Conservation (phyloP, 23 tunicate genomes). For the Aplidium turbinatum region DNA sequence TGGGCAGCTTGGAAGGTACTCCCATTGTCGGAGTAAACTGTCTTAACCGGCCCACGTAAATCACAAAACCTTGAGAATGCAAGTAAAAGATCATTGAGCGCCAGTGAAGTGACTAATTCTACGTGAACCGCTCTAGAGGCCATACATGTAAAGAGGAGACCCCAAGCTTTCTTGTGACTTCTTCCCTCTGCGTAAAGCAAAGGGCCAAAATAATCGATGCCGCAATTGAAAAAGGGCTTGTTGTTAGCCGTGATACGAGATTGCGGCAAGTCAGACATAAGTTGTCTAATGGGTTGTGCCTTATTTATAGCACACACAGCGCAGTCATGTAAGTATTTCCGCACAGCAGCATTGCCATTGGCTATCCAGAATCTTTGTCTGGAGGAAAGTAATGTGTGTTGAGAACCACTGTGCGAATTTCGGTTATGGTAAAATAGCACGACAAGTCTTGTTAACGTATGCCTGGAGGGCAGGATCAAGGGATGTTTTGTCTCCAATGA, state of each 20-base stretch:
- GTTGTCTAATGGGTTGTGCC: conserved; percentile 12
- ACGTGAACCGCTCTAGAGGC: neutral
- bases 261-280: conserved; percentile 12
- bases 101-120: conserved; percentile 7
- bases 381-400: neutral
- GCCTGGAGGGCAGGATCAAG: neutral
- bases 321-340: neutral
- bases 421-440: neutral
- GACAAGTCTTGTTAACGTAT: conserved; percentile 8
- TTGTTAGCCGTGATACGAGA: neutral
- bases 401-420: neutral
- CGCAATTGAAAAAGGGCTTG: conserved; percentile 6
- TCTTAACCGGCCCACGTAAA: conserved; percentile 9
- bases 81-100: neutral
- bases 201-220: conserved; percentile 22
- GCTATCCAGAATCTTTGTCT: conserved; percentile 10
- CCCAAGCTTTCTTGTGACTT: conserved; percentile 23
- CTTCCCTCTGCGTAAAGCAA: neutral
- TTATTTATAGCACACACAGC: neutral
- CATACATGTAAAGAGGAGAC: conserved; percentile 9
- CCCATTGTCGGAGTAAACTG: conserved; percentile 24
- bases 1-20: conserved; percentile 8
- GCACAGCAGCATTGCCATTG: neutral
- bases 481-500: conserved; percentile 6
- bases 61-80: conserved; percentile 12